Conservation (phyloP, 2,888 invertebrate species). For the Megaustenia siamemsis region DNA sequence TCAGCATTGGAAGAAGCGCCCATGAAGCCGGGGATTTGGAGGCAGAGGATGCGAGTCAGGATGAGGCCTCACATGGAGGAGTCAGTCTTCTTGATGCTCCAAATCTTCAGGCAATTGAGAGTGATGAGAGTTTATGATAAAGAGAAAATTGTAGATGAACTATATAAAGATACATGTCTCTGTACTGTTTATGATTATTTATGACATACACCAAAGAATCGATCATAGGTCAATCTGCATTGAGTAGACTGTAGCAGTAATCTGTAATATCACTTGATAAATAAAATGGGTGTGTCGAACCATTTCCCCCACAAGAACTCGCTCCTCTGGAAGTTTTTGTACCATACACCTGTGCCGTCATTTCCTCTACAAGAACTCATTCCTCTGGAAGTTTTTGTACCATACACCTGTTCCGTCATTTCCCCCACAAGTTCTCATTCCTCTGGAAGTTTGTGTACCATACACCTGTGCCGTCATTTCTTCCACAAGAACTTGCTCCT, state of each 20-base stretch:
- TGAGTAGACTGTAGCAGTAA: not conserved
- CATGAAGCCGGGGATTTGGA: conserved; percentile 30
- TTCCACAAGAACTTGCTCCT: too few relatives aligned
- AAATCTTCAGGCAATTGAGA: conserved; percentile 79
- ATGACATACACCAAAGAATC: not conserved
- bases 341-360: too few relatives aligned
- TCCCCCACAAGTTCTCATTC: too few relatives aligned
- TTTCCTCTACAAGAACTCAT: too few relatives aligned
- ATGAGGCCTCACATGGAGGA: conserved; percentile 41
- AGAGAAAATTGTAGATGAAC: not conserved
- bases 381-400: too few relatives aligned
- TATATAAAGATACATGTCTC: not conserved
- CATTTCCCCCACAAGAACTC: too few relatives aligned
- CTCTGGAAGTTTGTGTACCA: too few relatives aligned
- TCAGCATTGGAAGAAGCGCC: conserved; percentile 42
- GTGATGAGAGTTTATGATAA: conserved; percentile 79
- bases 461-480: too few relatives aligned
- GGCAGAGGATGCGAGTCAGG: conserved; percentile 50
- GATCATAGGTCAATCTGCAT: not conserved
- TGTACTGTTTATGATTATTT: not conserved
- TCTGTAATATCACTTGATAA: too few relatives aligned
- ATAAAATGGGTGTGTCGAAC: too few relatives aligned
- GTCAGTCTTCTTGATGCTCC: conserved; percentile 69
- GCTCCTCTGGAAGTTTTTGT: too few relatives aligned
- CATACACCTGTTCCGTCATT: too few relatives aligned